Percentiles rank a stretch among this genome's conserved stretches.
Evolutionary conservation across 2,888 invertebrate genomes (phyloP).

Genomic region (Plemyria rubiginata): DNA sequence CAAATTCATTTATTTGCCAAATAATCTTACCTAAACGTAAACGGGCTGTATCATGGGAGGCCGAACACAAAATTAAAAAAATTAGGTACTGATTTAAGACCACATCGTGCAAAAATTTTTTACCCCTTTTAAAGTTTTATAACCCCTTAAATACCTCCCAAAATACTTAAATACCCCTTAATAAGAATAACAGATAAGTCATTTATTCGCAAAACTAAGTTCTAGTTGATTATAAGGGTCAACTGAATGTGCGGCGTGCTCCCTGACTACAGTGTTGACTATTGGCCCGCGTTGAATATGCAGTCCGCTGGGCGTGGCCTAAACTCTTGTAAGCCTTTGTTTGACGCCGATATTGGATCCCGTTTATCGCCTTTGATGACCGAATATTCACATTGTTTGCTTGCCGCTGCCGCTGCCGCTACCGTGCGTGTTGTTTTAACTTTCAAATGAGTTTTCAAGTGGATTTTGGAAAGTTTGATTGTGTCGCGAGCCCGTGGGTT

Average conservation of each 20-base stretch:
- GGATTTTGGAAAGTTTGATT: conserved; percentile 32
- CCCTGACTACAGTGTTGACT: conserved; percentile 57
- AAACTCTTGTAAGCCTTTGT: conserved; percentile 84
- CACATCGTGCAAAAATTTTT: no score
- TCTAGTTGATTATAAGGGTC: background rate
- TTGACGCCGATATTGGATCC: conserved; percentile 79
- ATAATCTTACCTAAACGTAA: no score
- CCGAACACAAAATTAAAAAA: no score
- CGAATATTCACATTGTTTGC: conserved; percentile 64
- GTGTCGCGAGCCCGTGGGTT: conserved; percentile 23
- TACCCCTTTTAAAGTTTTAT: no score
- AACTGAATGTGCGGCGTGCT: conserved; percentile 23
- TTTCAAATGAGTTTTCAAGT: conserved; percentile 47
- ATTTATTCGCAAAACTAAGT: no score
- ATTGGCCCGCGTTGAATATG: conserved; percentile 78
- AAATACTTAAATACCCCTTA: no score
- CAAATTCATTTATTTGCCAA: no score
- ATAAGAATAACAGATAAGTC: no score
- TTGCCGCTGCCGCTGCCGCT: conserved; percentile 36
- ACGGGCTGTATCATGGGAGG: no score
- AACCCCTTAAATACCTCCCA: no score
- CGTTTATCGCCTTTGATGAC: conserved; percentile 71
- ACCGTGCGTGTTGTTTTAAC: conserved; percentile 40
- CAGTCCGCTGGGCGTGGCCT: conserved; percentile 75
- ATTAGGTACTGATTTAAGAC: no score